Evolutionary conservation across 2,888 invertebrate species (phyloP).

Genomic region (Netelia inedita): DNA sequence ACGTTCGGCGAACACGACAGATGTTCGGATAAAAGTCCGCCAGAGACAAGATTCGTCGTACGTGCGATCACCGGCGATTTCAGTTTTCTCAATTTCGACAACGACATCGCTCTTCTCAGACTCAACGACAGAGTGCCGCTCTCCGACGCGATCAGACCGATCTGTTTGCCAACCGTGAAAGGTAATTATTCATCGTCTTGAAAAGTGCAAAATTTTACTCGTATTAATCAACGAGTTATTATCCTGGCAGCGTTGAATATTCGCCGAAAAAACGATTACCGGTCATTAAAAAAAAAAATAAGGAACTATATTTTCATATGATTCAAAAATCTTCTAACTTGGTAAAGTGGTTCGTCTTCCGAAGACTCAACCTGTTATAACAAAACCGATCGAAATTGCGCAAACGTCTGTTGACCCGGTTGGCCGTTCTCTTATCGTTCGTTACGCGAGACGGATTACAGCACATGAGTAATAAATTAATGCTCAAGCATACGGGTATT

Average conservation of each 20-base stretch:
- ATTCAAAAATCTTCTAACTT: not conserved
- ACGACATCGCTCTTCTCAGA: slow-evolving; percentile 93
- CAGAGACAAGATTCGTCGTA: slow-evolving; percentile 92
- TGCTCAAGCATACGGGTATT: slow-evolving; percentile 78
- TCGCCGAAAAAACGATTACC: no score
- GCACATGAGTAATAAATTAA: slow-evolving; percentile 74
- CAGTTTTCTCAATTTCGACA: slow-evolving; percentile 94
- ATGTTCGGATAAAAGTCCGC: slow-evolving; percentile 90
- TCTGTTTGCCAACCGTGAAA: slow-evolving; percentile 91
- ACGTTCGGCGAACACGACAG: slow-evolving; percentile 95
- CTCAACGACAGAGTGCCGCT: slow-evolving; percentile 93
- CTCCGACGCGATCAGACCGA: slow-evolving; percentile 92
- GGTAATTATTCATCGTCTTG: slow-evolving; percentile 85
- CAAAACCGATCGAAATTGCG: slow-evolving; percentile 54
- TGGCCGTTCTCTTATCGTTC: slow-evolving; percentile 66
- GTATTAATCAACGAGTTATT: no score
- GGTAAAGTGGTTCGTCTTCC: slow-evolving; percentile 6
- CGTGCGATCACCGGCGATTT: slow-evolving; percentile 93
- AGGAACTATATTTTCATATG: no score
- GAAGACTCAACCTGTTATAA: slow-evolving; percentile 26
- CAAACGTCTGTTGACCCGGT: slow-evolving; percentile 69
- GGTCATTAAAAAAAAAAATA: no score
- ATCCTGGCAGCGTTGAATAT: no score
- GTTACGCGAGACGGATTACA: slow-evolving; percentile 70
- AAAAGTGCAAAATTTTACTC: not conserved